A percentile compares a stretch with the other conserved stretches of the same genome.
phyloP scores from a whole-genome alignment of 2,113 vertebrate species.

The Megaceryle torquata region DNA sequence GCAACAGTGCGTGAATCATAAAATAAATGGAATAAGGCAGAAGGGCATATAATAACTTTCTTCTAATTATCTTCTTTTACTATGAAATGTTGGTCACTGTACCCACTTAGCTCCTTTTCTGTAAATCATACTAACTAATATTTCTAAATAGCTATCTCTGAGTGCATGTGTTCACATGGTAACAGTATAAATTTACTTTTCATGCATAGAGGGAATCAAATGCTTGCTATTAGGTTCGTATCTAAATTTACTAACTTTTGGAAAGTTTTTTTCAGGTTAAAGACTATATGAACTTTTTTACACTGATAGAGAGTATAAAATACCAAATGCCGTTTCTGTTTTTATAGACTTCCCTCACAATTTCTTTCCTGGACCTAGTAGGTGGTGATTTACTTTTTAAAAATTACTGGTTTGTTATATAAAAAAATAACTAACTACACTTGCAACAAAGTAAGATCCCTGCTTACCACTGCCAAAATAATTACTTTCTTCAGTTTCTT shows the following conservation, averaged over 20 bases:
- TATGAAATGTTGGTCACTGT: not conserved
- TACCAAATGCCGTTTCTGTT: not conserved
- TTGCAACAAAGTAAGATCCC: not conserved
- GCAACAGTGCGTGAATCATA: not conserved
- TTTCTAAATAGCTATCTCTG: not conserved
- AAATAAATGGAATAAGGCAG: not conserved
- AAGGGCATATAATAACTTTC: not conserved
- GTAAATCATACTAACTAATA: not conserved
- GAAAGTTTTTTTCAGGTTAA: not conserved
- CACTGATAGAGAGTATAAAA: not conserved
- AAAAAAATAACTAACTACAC: not conserved
- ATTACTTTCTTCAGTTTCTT: not conserved
- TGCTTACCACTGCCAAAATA: not conserved
- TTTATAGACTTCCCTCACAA: not conserved
- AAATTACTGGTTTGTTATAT: not conserved
- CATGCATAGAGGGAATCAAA: not conserved
- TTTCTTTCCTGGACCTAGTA: not conserved
- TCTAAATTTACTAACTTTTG: not conserved
- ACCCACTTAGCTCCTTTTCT: not conserved
- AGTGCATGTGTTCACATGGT: not conserved
- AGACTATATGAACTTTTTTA: not conserved
- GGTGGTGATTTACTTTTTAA: not conserved
- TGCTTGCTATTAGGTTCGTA: not conserved
- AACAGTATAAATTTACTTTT: not conserved
- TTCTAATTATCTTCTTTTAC: not conserved